phyloP scores from a whole-genome alignment of 2,888 invertebrate genomes.

The Euphydryas editha region DNA sequence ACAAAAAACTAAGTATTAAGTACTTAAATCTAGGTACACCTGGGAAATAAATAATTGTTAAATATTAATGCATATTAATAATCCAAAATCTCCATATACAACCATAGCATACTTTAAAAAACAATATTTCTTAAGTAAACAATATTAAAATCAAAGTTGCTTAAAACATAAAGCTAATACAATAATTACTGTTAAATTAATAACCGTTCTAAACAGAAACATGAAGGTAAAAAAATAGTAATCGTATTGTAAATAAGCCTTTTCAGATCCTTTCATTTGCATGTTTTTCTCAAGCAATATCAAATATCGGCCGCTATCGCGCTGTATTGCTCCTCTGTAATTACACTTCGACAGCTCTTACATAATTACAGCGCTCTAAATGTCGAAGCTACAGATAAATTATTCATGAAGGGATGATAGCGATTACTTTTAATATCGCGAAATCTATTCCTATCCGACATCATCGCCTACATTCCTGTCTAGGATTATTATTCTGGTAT shows the following conservation, averaged over 20 bases:
- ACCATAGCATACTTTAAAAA: too few relatives aligned
- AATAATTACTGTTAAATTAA: neutral
- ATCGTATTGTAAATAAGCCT: constrained; percentile 19
- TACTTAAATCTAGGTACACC: too few relatives aligned
- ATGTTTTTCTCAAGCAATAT: constrained; percentile 69
- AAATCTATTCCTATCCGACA: constrained; percentile 55
- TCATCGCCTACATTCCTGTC: constrained; percentile 33
- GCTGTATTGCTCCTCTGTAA: constrained; percentile 53
- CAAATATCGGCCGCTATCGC: constrained; percentile 62
- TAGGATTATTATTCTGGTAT: constrained; percentile 5
- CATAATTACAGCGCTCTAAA: constrained; percentile 61
- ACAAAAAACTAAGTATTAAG: too few relatives aligned
- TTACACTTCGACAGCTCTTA: constrained; percentile 62
- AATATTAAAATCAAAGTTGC: too few relatives aligned
- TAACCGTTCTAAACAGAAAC: neutral
- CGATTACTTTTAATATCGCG: constrained; percentile 60
- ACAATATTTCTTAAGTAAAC: too few relatives aligned
- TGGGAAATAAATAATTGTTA: too few relatives aligned
- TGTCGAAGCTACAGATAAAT: constrained; percentile 59
- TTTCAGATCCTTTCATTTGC: constrained; percentile 60
- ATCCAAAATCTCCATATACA: too few relatives aligned
- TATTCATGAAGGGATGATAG: constrained; percentile 68
- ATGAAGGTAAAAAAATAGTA: neutral
- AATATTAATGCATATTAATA: too few relatives aligned
- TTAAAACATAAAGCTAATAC: too few relatives aligned